These are phyloP conservation scores for Drosophila malerkotliana DNA, from an alignment of 1,140 invertebrate genomes.

Conservation along the genomic window DNA sequence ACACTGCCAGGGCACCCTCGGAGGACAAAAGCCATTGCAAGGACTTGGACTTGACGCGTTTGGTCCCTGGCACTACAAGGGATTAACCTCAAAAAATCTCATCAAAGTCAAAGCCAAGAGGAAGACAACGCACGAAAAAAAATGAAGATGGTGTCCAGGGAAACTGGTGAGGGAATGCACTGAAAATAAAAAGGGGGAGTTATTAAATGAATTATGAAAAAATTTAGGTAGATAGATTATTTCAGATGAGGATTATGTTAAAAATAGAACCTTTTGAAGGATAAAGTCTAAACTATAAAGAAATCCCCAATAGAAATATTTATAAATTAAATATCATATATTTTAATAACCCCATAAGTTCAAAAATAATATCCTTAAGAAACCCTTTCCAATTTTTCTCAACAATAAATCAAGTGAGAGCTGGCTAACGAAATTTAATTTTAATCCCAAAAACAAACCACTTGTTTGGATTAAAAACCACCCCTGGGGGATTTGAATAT, in stretches of 20 bases:
- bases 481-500: neutral
- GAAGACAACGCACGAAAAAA: constrained; percentile 37
- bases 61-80: constrained; percentile 77
- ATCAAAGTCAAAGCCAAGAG: constrained; percentile 79
- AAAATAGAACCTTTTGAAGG: too few relatives aligned
- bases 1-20: constrained; percentile 5
- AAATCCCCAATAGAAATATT: too few relatives aligned
- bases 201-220: neutral
- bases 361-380: neutral
- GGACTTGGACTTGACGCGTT: constrained; percentile 77
- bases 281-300: too few relatives aligned
- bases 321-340: too few relatives aligned
- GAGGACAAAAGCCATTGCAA: constrained; percentile 71
- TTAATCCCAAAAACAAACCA: neutral
- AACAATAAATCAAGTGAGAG: neutral
- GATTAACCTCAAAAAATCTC: constrained; percentile 83
- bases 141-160: constrained; percentile 45
- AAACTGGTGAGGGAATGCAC: constrained; percentile 11
- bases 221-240: neutral
- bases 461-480: constrained; percentile 1
- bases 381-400: neutral
- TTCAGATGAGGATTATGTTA: too few relatives aligned
- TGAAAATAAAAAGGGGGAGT: neutral
- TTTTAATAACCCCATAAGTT: neutral
- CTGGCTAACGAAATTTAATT: neutral